phyloP scores from a whole-genome alignment of 1,140 invertebrate species.

The Drosophila sulfurigaster region DNA sequence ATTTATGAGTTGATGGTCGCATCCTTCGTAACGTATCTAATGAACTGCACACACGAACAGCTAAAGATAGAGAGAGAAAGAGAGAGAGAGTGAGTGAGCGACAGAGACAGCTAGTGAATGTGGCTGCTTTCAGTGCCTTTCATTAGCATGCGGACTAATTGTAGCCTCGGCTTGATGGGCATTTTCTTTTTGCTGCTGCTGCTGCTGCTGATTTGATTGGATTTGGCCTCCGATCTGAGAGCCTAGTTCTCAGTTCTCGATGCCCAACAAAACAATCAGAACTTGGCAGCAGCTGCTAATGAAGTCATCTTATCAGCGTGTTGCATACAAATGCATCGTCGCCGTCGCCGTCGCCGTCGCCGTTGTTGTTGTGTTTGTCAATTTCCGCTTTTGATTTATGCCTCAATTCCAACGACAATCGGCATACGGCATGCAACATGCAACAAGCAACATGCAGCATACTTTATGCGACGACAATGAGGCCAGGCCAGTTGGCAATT shows the following conservation, averaged over 20 bases:
- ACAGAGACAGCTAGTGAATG: neutral
- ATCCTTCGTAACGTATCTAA: constrained; percentile 54
- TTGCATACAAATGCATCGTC: constrained; percentile 63
- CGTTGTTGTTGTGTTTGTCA: constrained; percentile 17
- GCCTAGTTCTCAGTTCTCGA: constrained; percentile 3
- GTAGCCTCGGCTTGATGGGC: constrained; percentile 35
- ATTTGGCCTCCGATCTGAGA: constrained; percentile 33
- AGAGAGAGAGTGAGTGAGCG: neutral
- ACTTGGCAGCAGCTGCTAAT: constrained; percentile 63
- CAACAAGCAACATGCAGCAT: neutral
- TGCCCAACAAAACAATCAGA: constrained; percentile 58
- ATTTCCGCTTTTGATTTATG: constrained; percentile 76
- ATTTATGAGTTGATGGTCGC: constrained; percentile 43
- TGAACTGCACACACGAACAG: constrained; percentile 54
- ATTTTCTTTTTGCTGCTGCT: constrained; percentile 42
- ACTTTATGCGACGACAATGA: neutral
- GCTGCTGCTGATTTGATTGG: constrained; percentile 68
- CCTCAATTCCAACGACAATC: constrained; percentile 25
- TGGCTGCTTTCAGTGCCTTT: constrained; percentile 50
- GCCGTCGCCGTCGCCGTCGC: neutral
- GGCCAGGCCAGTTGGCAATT: neutral
- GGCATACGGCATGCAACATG: neutral
- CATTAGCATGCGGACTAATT: constrained; percentile 75
- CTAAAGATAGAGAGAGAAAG: neutral
- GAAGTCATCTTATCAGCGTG: constrained; percentile 76